Conservation (phyloP, 2,888 invertebrate genomes). For the Drosophila kambysellisi region DNA sequence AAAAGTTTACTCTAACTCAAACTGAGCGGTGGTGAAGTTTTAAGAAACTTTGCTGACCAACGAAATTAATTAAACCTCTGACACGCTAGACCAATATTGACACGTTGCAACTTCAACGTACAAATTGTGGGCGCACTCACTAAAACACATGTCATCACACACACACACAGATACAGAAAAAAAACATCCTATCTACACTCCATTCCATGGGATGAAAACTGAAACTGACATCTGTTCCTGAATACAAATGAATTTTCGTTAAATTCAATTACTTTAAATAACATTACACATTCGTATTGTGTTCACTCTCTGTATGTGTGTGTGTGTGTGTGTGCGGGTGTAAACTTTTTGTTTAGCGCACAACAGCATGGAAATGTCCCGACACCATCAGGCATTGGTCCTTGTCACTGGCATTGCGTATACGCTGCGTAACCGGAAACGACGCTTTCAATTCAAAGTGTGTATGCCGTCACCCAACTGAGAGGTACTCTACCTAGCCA, state of each 20-base stretch:
- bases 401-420: conserved; percentile 47
- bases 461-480: conserved; percentile 11
- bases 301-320: neutral
- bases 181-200: neutral
- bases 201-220: conserved; percentile 20
- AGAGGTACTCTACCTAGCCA: conserved; percentile 7
- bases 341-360: conserved; percentile 54
- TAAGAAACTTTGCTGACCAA: conserved; percentile 59
- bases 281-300: conserved; percentile 39
- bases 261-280: conserved; percentile 78
- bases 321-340: neutral
- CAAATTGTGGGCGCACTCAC: conserved; percentile 40
- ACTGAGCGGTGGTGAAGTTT: conserved; percentile 49
- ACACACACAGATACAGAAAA: neutral
- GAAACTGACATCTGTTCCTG: conserved; percentile 36
- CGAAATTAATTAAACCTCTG: conserved; percentile 70
- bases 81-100: conserved; percentile 78
- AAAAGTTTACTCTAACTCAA: conserved; percentile 37
- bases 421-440: conserved; percentile 70
- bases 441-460: conserved; percentile 55
- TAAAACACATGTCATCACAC: conserved; percentile 20
- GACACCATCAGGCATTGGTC: conserved; percentile 14
- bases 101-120: conserved; percentile 61
- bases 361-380: conserved; percentile 23
- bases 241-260: conserved; percentile 65